These are phyloP conservation scores for Mus spretus DNA, from an alignment of 2,797 vertebrate species.

Conservation along the genomic window DNA sequence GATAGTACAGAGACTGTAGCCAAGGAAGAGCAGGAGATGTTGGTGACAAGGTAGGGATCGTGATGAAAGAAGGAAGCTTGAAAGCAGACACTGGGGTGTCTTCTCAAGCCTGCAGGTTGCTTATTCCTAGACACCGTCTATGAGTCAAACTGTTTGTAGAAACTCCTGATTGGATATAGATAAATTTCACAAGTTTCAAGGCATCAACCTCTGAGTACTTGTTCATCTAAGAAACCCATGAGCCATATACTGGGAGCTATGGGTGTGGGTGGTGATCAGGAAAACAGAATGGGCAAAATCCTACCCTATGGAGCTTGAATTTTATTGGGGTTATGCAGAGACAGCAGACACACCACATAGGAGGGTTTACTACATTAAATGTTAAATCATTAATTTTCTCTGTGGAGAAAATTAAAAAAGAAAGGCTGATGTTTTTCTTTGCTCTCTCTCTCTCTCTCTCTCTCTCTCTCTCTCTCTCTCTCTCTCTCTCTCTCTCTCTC, in stretches of 20 bases:
- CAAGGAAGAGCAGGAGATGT: background rate
- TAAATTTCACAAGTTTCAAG: background rate
- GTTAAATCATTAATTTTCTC: too few relatives aligned
- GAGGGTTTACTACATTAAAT: background rate
- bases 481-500: too few relatives aligned
- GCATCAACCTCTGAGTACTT: background rate
- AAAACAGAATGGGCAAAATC: background rate
- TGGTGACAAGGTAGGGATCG: background rate
- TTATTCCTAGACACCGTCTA: background rate
- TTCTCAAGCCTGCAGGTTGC: background rate
- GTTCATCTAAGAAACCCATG: background rate
- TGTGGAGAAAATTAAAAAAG: background rate
- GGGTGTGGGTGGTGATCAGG: background rate
- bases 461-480: too few relatives aligned
- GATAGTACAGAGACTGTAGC: slow-evolving; percentile 2
- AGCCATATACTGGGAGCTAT: too few relatives aligned
- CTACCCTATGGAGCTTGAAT: background rate
- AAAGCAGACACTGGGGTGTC: background rate
- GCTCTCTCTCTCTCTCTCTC: too few relatives aligned
- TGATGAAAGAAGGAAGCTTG: background rate
- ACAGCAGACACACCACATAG: background rate
- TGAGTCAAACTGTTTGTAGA: background rate
- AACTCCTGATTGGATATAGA: background rate
- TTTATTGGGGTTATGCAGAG: background rate
- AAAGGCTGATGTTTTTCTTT: background rate